Evolutionary conservation across 23 tunicate genomes (phyloP).

Genomic region (Trididemnum miniatum): DNA sequence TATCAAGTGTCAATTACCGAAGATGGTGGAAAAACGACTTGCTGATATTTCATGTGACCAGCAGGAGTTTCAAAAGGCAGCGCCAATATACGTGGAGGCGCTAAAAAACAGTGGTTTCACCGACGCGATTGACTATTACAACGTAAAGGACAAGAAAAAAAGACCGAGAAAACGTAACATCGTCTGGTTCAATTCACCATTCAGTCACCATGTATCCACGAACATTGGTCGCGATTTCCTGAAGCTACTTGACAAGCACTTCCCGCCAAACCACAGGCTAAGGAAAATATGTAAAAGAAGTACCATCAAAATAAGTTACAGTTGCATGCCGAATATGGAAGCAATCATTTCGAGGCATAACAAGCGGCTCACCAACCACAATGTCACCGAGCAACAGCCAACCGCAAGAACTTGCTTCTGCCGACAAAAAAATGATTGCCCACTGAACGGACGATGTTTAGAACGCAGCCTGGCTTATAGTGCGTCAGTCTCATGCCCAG

Average conservation of each 20-base stretch:
- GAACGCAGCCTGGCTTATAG: not conserved
- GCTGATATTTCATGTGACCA: not conserved
- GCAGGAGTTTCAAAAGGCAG: not conserved
- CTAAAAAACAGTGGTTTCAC: not conserved
- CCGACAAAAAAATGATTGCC: not conserved
- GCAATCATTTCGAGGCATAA: not conserved
- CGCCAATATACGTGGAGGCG: not conserved
- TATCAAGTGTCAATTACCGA: not conserved
- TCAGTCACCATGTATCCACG: not conserved
- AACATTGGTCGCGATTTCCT: not conserved
- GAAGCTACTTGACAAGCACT: not conserved
- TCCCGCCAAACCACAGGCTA: not conserved
- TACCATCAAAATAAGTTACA: not conserved
- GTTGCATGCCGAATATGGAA: not conserved
- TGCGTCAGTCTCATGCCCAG: not conserved
- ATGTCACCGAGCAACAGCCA: not conserved
- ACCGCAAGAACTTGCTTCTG: not conserved
- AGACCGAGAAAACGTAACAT: not conserved
- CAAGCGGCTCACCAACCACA: not conserved
- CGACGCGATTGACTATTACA: not conserved
- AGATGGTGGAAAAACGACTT: not conserved
- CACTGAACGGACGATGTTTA: not conserved
- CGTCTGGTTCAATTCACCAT: conserved; percentile 2
- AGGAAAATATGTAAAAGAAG: not conserved
- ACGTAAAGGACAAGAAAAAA: not conserved